Base-by-base conservation (phyloP, 2,888 invertebrate species). In the Globia sparganii region DNA sequence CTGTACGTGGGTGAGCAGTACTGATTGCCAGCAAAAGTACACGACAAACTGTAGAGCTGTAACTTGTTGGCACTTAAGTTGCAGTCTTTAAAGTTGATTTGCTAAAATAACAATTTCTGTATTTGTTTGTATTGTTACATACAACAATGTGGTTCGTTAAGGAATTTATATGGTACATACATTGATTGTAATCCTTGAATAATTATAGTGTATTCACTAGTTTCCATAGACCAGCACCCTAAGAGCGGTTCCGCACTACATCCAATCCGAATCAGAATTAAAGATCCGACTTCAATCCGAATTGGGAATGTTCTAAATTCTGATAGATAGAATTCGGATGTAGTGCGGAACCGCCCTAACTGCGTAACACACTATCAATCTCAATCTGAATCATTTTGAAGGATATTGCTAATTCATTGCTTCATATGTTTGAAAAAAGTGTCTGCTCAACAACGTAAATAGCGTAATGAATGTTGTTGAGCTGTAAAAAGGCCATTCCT, bases 1-100 rank as follows among this genome's bases (percentile, higher is more conserved):
- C 62, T 8, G 1, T 8, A 64, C 75, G 86, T 87, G 79, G 88
- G 79, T 81, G 84, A 86, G 70, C 75, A 80, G 85, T 53, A 73
- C 81, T 85, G 81, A 87, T 84, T 85, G 62, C 84, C 53, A 80
- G 61, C 64, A 68, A 75, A 80, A 80, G 31, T 73, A 72, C 71
- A 69, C 61, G 28, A 83, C 49, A 37, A 62, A 82, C 40, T 72
- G 49, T 72, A 53, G 21, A 64, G 37, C 15, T 43, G 71, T 58
- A 43, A 66, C 70, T 62, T 46, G 67, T 61, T 85, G 71, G 59
- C 46, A 46, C 71, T 85, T 67, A 40, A 65, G 66, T 8, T 58
- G 1, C n/a, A 31, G n/a, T 53, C 81, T 21, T 70, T 71, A 31
- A 49, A 5, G 43, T 61, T 69, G 34, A 25, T 58, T 68, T 69